A percentile compares a stretch with the other conserved stretches of the same genome.
Conservation (phyloP, 2,888 invertebrate species). For the Plemyria rubiginata region DNA sequence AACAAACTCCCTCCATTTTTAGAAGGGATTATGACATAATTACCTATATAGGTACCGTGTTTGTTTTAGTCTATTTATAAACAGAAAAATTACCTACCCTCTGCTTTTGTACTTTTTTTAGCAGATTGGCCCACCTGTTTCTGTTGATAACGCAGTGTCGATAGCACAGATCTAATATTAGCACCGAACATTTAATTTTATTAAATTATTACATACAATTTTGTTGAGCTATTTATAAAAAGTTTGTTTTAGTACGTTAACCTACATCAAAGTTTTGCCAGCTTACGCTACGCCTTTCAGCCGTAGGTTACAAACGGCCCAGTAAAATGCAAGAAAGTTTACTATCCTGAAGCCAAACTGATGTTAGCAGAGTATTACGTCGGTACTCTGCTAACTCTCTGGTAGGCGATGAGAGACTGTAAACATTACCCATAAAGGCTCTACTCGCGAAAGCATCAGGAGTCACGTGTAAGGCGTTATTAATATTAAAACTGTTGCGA, state of each 20-base stretch:
- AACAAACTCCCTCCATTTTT: not conserved
- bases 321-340: slow-evolving; percentile 52
- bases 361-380: slow-evolving; percentile 48
- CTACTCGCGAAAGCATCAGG: slow-evolving; percentile 62
- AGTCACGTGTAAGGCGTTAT: slow-evolving; percentile 74
- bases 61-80: no score
- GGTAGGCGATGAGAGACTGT: slow-evolving; percentile 54
- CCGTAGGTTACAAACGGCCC: not conserved
- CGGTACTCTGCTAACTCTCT: no score
- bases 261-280: not conserved
- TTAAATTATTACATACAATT: no score
- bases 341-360: slow-evolving; percentile 52
- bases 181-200: no score
- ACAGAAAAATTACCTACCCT: no score
- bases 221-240: no score
- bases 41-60: no score
- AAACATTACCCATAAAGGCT: slow-evolving; percentile 77
- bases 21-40: not conserved
- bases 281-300: no score
- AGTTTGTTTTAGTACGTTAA: not conserved
- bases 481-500: slow-evolving; percentile 75
- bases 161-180: no score
- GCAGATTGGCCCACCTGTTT: no score
- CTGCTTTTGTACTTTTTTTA: no score
- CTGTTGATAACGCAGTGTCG: no score